A percentile compares a stretch with the other conserved stretches of the same genome.
Conservation (phyloP, 2,888 invertebrate species). For the Meteorus colon region DNA sequence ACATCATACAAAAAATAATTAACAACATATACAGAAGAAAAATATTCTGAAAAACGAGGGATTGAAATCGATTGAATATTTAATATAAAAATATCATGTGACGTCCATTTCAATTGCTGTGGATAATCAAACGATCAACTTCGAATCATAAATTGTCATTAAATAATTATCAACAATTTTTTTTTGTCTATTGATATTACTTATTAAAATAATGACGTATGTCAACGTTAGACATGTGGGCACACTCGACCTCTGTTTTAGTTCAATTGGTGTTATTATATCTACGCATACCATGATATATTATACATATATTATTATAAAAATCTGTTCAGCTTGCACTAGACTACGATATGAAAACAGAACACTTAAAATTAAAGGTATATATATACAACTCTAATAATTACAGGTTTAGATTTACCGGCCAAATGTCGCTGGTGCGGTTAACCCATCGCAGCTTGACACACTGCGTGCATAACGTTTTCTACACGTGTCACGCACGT, state of each 20-base stretch:
- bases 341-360: neutral
- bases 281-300: neutral
- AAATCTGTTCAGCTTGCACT: slow-evolving; percentile 5
- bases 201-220: neutral
- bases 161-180: too few relatives aligned
- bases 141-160: too few relatives aligned
- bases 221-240: neutral
- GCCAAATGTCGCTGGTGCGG: slow-evolving; percentile 67
- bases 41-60: too few relatives aligned
- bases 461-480: slow-evolving; percentile 18
- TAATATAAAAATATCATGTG: too few relatives aligned
- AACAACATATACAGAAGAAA: too few relatives aligned
- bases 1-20: too few relatives aligned
- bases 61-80: too few relatives aligned
- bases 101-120: too few relatives aligned
- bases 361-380: neutral
- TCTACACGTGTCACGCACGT: slow-evolving; percentile 65
- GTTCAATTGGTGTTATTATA: neutral
- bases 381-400: slow-evolving; percentile 51
- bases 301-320: neutral
- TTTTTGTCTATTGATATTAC: too few relatives aligned
- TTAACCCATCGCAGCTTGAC: slow-evolving; percentile 59
- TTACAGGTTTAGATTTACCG: slow-evolving; percentile 60
- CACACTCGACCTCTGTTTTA: neutral
- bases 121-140: too few relatives aligned